A percentile compares a stretch with the other conserved stretches of the same genome.
These are phyloP conservation scores for Loris lydekkerianus DNA, from an alignment of 2,797 vertebrate species.

Conservation along the genomic window DNA sequence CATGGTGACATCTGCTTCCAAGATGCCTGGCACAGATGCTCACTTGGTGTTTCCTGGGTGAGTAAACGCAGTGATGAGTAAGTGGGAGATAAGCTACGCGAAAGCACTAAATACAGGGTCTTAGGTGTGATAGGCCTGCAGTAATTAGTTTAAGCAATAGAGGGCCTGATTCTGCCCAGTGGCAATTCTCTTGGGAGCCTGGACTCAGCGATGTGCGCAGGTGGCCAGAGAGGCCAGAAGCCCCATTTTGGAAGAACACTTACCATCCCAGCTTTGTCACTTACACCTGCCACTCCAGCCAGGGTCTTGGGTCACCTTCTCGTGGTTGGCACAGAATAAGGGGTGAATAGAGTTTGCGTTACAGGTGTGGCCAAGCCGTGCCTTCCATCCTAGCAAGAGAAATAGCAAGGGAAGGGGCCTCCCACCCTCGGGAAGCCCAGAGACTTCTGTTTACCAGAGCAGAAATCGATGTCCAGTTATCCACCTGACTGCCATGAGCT, in stretches of 20 bases:
- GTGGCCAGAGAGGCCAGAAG: background rate
- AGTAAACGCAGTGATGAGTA: background rate
- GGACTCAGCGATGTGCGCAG: background rate
- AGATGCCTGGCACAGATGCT: background rate
- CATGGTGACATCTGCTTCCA: background rate
- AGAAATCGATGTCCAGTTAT: background rate
- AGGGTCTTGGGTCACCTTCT: background rate
- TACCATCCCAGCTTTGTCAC: background rate
- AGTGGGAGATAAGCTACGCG: background rate
- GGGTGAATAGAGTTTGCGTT: background rate
- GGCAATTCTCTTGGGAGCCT: background rate
- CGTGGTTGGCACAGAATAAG: background rate
- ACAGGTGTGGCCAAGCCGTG: background rate
- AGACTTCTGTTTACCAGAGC: background rate
- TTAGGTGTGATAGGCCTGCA: background rate
- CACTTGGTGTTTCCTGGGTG: background rate
- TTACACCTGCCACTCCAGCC: background rate
- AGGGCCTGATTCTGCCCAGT: background rate
- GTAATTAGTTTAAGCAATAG: background rate
- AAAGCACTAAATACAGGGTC: background rate
- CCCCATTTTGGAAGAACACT: background rate
- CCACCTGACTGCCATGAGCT: background rate
- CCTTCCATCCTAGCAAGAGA: background rate
- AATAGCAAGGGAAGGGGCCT: background rate
- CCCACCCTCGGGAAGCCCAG: background rate